Base-by-base conservation (phyloP, 2,797 vertebrate genomes). In the Craterocephalus amniculus region DNA sequence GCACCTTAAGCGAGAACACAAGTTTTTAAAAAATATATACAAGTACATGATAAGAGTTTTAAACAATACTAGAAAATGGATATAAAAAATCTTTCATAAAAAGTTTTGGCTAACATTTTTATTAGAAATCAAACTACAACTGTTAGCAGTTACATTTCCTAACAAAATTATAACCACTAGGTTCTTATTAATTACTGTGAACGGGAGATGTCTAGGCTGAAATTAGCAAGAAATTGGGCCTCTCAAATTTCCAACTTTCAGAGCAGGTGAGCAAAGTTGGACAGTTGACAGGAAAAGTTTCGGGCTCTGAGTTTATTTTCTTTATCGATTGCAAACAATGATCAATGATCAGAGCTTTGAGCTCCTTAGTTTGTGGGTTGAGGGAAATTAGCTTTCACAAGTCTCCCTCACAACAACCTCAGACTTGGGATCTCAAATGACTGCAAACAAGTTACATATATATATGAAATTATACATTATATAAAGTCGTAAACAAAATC, bases 201-300 rank as follows among this genome's bases (percentile, higher is more conserved):
- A 22, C 65, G 59, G 2, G 63, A 22, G 63, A 22, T 0, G 1
- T 6, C 29, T 32, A 16, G 32, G 13, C 27, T 59, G 58, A 48
- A 24, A 63, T 16, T 67, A 10, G 10, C n/a, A n/a, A n/a, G 75
- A 83, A 76, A 83, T 58, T 78, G 68, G 58, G 74, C 61, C 78
- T 84, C 75, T 68, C 35, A 67, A 84, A 71, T 91, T 84, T 84
- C 82, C 87, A 87, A 74, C 79, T 90, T 86, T 88, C 57, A 73
- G 58, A 52, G 64, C 36, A 63, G 73, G 64, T 83, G 89, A 83
- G 77, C 75, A 83, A 79, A 88, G 63, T 62, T 76, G 77, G 76
- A 83, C 80, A 88, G 63, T 62, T 76, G 60, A 79, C 83, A 85
- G 80, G 61, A 70, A 78, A 83, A 69, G 51, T 77, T 80, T 83